Conservation (phyloP, 2,888 invertebrate genomes). For the Lasiommata megera region DNA sequence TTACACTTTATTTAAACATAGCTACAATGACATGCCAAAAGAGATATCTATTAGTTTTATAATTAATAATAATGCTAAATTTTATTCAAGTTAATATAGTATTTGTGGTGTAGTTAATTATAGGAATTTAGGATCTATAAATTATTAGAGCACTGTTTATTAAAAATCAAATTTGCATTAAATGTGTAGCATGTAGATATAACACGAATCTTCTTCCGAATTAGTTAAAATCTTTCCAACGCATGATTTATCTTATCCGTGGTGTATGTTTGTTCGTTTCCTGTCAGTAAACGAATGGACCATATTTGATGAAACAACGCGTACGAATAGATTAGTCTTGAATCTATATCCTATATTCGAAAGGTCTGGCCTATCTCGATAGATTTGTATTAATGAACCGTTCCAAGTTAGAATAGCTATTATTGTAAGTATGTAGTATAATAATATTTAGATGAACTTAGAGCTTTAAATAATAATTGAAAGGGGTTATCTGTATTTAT, state of each 20-base stretch:
- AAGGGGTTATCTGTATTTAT: neutral
- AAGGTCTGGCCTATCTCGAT: too few species aligned
- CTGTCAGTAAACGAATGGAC: slow-evolving; percentile 30
- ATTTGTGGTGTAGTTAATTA: too few species aligned
- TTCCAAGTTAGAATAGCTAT: too few species aligned
- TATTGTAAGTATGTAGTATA: neutral
- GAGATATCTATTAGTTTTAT: too few species aligned
- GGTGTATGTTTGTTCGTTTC: slow-evolving; percentile 21
- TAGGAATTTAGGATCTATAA: too few species aligned
- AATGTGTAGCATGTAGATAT: slow-evolving; percentile 1
- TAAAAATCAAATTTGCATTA: neutral
- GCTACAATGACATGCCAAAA: too few species aligned
- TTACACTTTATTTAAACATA: too few species aligned
- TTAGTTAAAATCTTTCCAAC: neutral
- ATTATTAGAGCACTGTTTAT: too few species aligned
- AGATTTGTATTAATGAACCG: too few species aligned
- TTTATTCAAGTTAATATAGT: too few species aligned
- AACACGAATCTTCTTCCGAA: neutral
- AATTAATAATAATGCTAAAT: too few species aligned
- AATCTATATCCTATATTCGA: too few species aligned
- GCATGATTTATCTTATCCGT: slow-evolving; percentile 23
- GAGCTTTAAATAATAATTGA: neutral
- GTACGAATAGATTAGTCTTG: neutral
- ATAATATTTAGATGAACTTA: neutral
- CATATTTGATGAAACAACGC: slow-evolving; percentile 28